Conservation (phyloP, 2,797 vertebrate genomes). For the Tiaroga cobitis region DNA sequence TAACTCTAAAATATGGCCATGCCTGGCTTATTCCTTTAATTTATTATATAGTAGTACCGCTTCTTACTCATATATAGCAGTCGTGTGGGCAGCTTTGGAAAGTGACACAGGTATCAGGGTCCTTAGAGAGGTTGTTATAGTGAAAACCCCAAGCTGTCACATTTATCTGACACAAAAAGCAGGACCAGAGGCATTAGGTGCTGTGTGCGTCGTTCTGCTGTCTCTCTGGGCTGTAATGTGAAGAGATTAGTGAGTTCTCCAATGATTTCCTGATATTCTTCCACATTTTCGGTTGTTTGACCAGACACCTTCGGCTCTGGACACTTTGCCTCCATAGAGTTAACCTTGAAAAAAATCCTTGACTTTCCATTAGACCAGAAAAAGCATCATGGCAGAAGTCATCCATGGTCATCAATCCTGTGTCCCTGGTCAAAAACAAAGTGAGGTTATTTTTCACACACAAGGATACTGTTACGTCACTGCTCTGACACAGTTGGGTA, state of each 20-base stretch:
- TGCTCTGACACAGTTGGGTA: too few relatives aligned
- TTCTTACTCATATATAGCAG: neutral
- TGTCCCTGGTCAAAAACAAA: conserved; percentile 61
- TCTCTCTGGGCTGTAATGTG: conserved; percentile 64
- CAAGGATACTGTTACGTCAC: neutral
- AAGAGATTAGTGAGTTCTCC: conserved; percentile 61
- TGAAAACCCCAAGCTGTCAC: conserved; percentile 55
- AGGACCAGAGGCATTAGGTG: conserved; percentile 59
- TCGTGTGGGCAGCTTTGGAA: neutral
- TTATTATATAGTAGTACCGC: neutral
- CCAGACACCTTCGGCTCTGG: conserved; percentile 48
- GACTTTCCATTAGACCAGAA: conserved; percentile 61
- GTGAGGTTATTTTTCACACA: conserved; percentile 58
- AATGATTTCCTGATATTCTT: conserved; percentile 15
- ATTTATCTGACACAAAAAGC: conserved; percentile 71
- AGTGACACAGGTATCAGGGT: neutral
- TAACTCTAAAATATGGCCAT: neutral
- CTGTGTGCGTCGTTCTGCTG: conserved; percentile 43
- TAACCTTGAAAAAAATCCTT: conserved; percentile 65
- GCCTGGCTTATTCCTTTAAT: neutral
- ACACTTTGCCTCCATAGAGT: conserved; percentile 48
- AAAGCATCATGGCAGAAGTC: conserved; percentile 54
- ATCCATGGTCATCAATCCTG: conserved; percentile 63
- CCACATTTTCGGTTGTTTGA: neutral
- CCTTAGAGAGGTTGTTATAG: conserved; percentile 60